Percentiles rank a stretch among this genome's conserved stretches.
phyloP scores from a whole-genome alignment of 2,113 vertebrate genomes.

The Semnornis frantzii region DNA sequence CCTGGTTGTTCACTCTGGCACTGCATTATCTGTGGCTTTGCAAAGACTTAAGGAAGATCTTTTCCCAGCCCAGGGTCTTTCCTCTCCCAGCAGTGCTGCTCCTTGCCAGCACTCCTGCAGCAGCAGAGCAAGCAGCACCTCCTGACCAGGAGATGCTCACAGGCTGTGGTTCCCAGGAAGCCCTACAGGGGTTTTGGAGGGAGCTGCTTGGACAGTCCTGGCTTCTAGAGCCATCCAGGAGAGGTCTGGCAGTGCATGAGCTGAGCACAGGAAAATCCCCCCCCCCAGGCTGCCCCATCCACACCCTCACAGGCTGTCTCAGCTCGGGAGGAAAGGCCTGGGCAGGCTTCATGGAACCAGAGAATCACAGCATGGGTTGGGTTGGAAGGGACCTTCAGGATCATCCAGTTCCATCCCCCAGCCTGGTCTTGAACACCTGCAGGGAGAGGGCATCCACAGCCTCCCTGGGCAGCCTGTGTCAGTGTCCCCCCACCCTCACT shows the following conservation, averaged over 20 bases:
- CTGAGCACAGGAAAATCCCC: background rate
- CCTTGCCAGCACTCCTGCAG: background rate
- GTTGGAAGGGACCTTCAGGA: no score
- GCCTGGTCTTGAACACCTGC: no score
- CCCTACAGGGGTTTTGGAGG: background rate
- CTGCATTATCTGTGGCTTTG: conserved; percentile 56
- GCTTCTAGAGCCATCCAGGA: background rate
- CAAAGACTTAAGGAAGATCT: conserved; percentile 36
- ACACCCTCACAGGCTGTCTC: background rate
- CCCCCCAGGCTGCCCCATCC: background rate
- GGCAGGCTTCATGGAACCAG: background rate
- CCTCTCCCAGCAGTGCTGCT: background rate
- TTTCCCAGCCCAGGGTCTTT: no score
- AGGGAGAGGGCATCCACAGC: no score
- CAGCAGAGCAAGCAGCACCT: background rate
- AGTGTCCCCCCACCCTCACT: no score
- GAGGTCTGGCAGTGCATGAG: accelerated
- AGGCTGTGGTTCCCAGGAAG: background rate
- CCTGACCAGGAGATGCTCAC: background rate
- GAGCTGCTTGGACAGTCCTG: background rate
- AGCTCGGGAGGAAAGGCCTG: no score
- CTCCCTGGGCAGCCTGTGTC: no score
- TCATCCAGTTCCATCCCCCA: no score
- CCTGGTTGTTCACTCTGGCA: conserved; percentile 32
- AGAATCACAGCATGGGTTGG: no score